A percentile compares a stretch with the other conserved stretches of the same genome.
phyloP scores from a whole-genome alignment of 2,797 vertebrate species.

The Echeneis naucrates region DNA sequence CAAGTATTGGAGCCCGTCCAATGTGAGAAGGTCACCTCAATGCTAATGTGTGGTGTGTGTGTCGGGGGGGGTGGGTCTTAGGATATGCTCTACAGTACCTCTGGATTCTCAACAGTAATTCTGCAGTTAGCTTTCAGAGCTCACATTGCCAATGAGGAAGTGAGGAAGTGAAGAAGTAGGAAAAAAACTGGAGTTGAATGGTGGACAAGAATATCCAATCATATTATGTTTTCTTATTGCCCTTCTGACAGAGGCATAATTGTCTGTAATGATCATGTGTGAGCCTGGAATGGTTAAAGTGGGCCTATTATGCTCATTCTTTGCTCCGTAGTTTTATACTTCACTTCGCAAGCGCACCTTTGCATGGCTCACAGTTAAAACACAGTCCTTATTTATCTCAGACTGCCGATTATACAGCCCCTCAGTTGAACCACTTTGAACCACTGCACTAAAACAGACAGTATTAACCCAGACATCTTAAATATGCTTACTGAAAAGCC shows the following conservation, averaged over 20 bases:
- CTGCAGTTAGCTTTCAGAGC: not conserved
- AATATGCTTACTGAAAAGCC: too few species aligned
- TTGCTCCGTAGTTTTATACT: too few species aligned
- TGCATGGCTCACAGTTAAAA: too few species aligned
- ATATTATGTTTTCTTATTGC: not conserved
- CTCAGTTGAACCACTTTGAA: too few species aligned
- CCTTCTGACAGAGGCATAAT: not conserved
- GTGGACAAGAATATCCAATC: not conserved
- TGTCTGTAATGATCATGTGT: not conserved
- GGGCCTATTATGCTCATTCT: too few species aligned
- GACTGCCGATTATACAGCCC: too few species aligned
- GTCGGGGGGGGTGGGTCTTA: slow-evolving; percentile 20
- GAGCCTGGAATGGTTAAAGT: not conserved
- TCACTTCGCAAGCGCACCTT: too few species aligned
- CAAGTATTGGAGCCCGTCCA: slow-evolving; percentile 55
- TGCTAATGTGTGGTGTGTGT: slow-evolving; percentile 41
- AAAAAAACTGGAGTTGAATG: not conserved
- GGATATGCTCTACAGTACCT: slow-evolving; percentile 43
- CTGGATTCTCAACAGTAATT: slow-evolving; percentile 36
- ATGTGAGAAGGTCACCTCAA: slow-evolving; percentile 61
- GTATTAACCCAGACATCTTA: too few species aligned
- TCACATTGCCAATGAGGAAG: not conserved
- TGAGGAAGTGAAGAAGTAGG: not conserved
- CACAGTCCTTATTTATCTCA: too few species aligned
- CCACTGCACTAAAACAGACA: too few species aligned